These are phyloP conservation scores for Drosophila birchii DNA, from an alignment of 2,888 invertebrate genomes.

Conservation along the genomic window DNA sequence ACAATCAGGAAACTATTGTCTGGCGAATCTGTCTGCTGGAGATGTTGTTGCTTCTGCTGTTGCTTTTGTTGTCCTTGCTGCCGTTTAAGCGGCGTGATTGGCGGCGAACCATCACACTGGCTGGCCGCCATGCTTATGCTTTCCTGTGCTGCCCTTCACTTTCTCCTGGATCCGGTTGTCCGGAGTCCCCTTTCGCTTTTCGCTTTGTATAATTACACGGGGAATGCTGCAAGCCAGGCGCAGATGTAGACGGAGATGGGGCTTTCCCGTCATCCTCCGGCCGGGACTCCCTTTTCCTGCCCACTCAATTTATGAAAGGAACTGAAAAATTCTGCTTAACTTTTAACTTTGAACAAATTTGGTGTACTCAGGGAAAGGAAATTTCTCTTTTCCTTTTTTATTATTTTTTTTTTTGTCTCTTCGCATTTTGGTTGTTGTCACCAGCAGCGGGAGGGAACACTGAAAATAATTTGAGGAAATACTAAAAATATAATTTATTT, in stretches of 20 bases:
- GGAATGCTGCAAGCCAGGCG: conserved; percentile 10
- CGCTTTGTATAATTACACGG: conserved; percentile 42
- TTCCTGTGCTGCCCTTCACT: conserved; percentile 6
- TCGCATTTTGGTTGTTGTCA: conserved; percentile 33
- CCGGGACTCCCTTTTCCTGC: conserved; percentile 15
- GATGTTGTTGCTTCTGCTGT: conserved; percentile 8
- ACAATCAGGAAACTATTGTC: conserved; percentile 76
- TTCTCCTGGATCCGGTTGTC: background rate
- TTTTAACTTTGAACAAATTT: conserved; percentile 53
- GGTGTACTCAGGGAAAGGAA: conserved; percentile 39
- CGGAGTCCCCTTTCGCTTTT: conserved; percentile 21
- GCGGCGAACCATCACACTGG: conserved; percentile 25
- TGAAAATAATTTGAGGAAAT: background rate
- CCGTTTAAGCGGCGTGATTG: conserved; percentile 69
- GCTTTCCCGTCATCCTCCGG: background rate
- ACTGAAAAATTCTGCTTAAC: conserved; percentile 43
- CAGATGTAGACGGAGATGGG: conserved; percentile 3
- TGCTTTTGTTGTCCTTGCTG: conserved; percentile 33
- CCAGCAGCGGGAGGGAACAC: conserved; percentile 29
- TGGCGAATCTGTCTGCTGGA: conserved; percentile 36
- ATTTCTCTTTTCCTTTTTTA: conserved; percentile 33
- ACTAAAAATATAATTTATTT: too few species aligned
- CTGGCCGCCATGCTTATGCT: conserved; percentile 1
- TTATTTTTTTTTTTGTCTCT: conserved; percentile 10
- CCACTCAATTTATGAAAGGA: conserved; percentile 45